Percentiles rank a stretch among this genome's conserved stretches.
phyloP scores from a whole-genome alignment of 2,888 invertebrate genomes.

The Ichneumon xanthorius region DNA sequence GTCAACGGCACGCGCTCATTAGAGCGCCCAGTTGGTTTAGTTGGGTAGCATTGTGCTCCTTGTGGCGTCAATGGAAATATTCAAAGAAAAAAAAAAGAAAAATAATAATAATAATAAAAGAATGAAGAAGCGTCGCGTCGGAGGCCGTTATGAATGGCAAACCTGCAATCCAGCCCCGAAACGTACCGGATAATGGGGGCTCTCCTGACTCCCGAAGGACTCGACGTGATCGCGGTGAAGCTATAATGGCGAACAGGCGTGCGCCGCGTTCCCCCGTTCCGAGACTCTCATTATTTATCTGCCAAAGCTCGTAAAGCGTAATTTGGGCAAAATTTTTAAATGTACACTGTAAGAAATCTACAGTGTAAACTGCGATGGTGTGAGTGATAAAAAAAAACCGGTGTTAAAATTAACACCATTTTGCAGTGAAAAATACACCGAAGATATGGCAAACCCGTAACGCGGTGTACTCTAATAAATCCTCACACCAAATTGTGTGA shows the following conservation, averaged over 20 bases:
- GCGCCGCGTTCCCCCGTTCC: background rate
- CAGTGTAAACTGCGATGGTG: no score
- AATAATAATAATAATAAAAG: constrained; percentile 4
- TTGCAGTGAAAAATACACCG: no score
- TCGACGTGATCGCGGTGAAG: constrained; percentile 17
- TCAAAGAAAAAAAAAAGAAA: constrained; percentile 53
- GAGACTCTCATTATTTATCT: constrained; percentile 25
- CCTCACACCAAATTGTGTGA: no score
- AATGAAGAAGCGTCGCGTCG: constrained; percentile 36
- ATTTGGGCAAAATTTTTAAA: background rate
- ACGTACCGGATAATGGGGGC: constrained; percentile 41
- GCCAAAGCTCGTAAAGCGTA: constrained; percentile 8
- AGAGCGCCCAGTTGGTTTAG: constrained; percentile 72
- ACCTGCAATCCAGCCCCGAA: constrained; percentile 43
- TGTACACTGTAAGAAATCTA: background rate
- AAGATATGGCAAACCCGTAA: no score
- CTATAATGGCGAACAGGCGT: constrained; percentile 33
- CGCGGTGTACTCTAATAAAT: no score
- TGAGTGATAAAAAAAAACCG: no score
- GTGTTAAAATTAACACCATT: no score
- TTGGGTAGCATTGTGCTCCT: constrained; percentile 68
- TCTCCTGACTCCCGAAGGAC: constrained; percentile 40
- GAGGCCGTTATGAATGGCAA: constrained; percentile 46
- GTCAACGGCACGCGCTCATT: constrained; percentile 84
- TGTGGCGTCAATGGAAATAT: constrained; percentile 71